Conservation (phyloP, 1,140 invertebrate genomes). For the Drosophila ohnishii region DNA sequence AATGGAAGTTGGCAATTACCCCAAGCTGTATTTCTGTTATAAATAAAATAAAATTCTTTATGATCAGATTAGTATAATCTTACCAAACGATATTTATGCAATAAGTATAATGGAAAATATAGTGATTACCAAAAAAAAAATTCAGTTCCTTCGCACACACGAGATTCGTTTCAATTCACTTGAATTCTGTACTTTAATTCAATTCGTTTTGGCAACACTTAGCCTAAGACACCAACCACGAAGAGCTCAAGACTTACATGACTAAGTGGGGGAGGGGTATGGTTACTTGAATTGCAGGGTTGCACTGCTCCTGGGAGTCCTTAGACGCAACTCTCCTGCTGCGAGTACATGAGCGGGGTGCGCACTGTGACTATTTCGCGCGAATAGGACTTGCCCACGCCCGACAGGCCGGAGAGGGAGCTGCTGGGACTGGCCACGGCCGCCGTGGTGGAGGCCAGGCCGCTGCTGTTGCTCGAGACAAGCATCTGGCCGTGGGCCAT, state of each 20-base stretch:
- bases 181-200: conserved; percentile 38
- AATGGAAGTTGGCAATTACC: not conserved
- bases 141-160: conserved; percentile 28
- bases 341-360: conserved; percentile 90
- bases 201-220: conserved; percentile 76
- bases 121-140: not conserved
- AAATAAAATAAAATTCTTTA: too few species aligned
- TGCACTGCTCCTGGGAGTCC: conserved; percentile 3
- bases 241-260: conserved; percentile 60
- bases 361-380: conserved; percentile 92
- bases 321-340: conserved; percentile 94
- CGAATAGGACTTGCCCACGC: conserved; percentile 83
- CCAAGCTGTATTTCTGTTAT: too few species aligned
- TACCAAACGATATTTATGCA: not conserved
- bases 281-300: conserved; percentile 2
- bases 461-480: conserved; percentile 78
- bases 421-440: conserved; percentile 85
- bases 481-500: conserved; percentile 71
- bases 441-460: conserved; percentile 72
- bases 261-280: conserved; percentile 21
- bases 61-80: too few species aligned
- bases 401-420: conserved; percentile 75
- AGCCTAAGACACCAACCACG: conserved; percentile 77
- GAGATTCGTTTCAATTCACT: conserved; percentile 24
- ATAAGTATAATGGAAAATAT: not conserved